A percentile compares a stretch with the other conserved stretches of the same genome.
Evolutionary conservation across 2,113 vertebrate species (phyloP).

Genomic region (Neotragus moschatus): DNA sequence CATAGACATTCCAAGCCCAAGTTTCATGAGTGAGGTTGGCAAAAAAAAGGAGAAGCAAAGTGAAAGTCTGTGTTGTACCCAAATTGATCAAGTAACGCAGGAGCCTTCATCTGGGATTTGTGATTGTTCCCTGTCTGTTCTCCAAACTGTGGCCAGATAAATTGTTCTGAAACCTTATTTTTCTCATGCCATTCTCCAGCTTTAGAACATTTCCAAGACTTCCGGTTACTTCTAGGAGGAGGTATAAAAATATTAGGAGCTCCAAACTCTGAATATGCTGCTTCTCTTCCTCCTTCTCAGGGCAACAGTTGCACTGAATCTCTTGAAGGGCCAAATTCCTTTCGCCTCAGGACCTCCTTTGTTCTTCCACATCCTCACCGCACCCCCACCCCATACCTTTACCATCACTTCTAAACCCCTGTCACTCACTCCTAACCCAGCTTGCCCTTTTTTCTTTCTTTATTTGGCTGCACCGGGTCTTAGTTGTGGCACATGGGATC

Average conservation of each 20-base stretch:
- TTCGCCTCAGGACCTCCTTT: fast-evolving
- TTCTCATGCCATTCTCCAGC: background rate
- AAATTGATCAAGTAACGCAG: background rate
- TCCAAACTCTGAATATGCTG: background rate
- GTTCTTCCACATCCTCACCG: fast-evolving
- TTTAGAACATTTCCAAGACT: background rate
- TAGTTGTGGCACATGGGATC: background rate
- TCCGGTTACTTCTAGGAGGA: background rate
- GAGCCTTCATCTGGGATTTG: background rate
- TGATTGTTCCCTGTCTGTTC: background rate
- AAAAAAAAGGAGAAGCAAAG: background rate
- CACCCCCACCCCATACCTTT: background rate
- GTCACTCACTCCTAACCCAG: background rate
- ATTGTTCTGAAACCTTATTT: background rate
- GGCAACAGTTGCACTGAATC: background rate
- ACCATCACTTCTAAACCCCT: background rate
- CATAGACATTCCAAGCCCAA: background rate
- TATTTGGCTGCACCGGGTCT: background rate
- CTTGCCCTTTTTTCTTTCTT: background rate
- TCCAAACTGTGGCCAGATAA: background rate
- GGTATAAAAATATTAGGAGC: background rate
- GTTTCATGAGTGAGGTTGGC: background rate
- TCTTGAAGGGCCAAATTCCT: background rate
- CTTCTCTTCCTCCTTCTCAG: background rate
- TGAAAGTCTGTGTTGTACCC: background rate